phyloP scores from a whole-genome alignment of 2,888 invertebrate genomes.

The Tineola bisselliella region DNA sequence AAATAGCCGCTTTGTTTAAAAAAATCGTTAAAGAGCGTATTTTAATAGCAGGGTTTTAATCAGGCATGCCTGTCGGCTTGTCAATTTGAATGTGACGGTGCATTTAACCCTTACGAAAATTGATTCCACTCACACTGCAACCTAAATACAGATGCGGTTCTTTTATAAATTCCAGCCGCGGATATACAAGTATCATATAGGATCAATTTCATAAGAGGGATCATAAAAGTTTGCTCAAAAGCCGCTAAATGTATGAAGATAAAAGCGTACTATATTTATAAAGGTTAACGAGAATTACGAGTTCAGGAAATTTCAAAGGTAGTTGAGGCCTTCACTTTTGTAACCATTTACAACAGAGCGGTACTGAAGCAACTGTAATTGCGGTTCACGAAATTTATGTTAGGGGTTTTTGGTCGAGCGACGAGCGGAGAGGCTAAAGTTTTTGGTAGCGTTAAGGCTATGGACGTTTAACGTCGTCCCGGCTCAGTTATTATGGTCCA shows the following conservation, averaged over 20 bases:
- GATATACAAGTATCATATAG: not conserved
- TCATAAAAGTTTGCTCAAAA: not conserved
- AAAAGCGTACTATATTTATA: not conserved
- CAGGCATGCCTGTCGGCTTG: not conserved
- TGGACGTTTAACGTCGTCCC: not conserved
- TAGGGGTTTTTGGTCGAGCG: not conserved
- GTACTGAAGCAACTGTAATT: slow-evolving; percentile 22
- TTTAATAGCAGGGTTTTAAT: not conserved
- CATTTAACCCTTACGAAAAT: not conserved
- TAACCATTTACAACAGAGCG: slow-evolving; percentile 14
- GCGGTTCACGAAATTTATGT: slow-evolving; percentile 20
- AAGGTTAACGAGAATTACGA: slow-evolving; percentile 6
- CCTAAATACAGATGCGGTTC: too few species aligned
- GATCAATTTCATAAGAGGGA: not conserved
- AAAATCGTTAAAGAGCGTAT: not conserved
- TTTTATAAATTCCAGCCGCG: too few species aligned
- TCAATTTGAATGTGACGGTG: not conserved
- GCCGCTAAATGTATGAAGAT: not conserved
- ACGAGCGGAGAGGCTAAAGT: not conserved
- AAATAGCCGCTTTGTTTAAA: not conserved
- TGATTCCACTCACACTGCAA: too few species aligned
- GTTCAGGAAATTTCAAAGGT: not conserved
- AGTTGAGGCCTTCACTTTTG: not conserved
- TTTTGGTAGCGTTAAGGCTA: not conserved
- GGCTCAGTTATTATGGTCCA: not conserved